phyloP scores from a whole-genome alignment of 2,888 invertebrate species.

The Sinohyriopsis cumingii region DNA sequence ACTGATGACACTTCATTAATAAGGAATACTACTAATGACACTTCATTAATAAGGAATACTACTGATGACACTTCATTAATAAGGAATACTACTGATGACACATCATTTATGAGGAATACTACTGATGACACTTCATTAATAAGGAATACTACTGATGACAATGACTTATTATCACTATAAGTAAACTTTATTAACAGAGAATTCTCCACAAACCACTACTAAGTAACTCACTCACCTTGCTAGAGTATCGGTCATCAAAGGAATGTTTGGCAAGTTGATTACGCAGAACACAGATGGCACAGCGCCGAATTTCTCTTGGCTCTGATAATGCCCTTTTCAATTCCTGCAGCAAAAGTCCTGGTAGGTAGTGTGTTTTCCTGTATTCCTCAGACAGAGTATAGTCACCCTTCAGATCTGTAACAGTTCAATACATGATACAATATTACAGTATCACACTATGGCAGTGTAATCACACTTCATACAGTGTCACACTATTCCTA shows the following conservation, averaged over 20 bases:
- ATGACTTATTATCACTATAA: no score
- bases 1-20: no score
- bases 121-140: no score
- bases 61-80: no score
- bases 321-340: constrained; percentile 89
- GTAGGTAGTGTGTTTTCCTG: constrained; percentile 91
- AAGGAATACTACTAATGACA: no score
- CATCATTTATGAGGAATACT: no score
- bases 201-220: no score
- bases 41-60: no score
- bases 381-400: constrained; percentile 83
- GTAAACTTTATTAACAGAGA: no score
- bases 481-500: neutral
- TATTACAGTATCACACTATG: neutral
- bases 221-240: constrained; percentile 75
- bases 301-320: constrained; percentile 85
- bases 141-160: no score
- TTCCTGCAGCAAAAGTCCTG: constrained; percentile 90
- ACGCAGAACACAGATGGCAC: constrained; percentile 85
- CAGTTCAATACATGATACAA: neutral
- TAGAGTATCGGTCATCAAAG: constrained; percentile 90
- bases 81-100: no score
- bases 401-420: constrained; percentile 70
- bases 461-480: neutral
- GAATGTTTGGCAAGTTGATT: constrained; percentile 95